Base-by-base conservation (phyloP, 2,113 vertebrate species). In the Rhinopomastus cyanomelas region DNA sequence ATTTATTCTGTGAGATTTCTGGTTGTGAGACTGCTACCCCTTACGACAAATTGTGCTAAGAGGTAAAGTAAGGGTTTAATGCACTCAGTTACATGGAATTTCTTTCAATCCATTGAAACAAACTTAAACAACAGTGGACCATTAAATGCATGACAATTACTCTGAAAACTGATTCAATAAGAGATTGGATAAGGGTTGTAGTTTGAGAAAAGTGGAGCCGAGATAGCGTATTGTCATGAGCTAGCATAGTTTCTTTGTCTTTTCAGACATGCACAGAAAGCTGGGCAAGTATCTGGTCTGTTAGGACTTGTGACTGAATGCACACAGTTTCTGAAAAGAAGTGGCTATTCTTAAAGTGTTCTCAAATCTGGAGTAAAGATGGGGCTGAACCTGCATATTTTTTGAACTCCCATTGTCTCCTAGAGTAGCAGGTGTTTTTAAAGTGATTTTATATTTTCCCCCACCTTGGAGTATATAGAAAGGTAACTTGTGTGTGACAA, bases 1-100 rank as follows among this genome's bases (percentile, higher is more conserved):
- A 21, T 89, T 85, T 36, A 77, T 86, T 92, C 77, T 85, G 49
- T 91, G 80, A 72, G 25, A 69, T 46, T 79, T 88, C 19, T 90
- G 46, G 20, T 91, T 72, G 46, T 78, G 69, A 89, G 69, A 78
- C 69, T 88, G 69, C 67, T 95, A 65, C 5, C 51, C 30, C 16
- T 84, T 73, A 12, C 57, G 62, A 84, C 88, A 91, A 86, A 84
- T 69, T 84, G 80, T 14, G 17, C 32, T 79, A 67, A 84, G 73
- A 53, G 72, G 66, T 46, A 84, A 91, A 57, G 62, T 89, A 67
- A 66, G 46, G 17, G 2, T 88, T 90, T 81, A 81, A 68, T 11
- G 89, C 3, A 4, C 9, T 65, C 36, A 85, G 29, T 57, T 77
- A 78, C n/a, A n/a, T n/a, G n/a, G n/a, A n/a, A n/a, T n/a, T n/a